A percentile compares a stretch with the other conserved stretches of the same genome.
phyloP scores from a whole-genome alignment of 37 sponge, comb jelly and placozoan genomes.

The Aplysina aerophoba region DNA sequence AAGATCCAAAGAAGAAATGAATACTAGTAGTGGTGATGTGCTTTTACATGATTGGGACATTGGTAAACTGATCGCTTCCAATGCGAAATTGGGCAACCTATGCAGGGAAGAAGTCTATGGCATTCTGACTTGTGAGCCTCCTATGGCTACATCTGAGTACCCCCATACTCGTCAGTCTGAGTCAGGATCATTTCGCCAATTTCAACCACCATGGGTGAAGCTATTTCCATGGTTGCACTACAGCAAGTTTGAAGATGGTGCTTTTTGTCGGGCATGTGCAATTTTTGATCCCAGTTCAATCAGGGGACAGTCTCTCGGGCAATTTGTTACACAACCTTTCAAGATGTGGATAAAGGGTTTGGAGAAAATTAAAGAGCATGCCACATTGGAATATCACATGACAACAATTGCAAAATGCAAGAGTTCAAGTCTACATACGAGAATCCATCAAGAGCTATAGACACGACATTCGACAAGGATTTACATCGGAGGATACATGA shows the following conservation, averaged over 20 bases:
- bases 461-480: constrained; percentile 38
- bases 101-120: constrained; percentile 24
- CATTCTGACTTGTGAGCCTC: constrained; percentile 41
- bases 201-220: constrained; percentile 71
- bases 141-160: constrained; percentile 48
- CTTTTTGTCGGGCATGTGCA: constrained; percentile 62
- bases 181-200: constrained; percentile 54
- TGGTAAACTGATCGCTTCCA: constrained; percentile 26
- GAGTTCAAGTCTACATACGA: constrained; percentile 32
- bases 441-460: constrained; percentile 32
- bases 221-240: constrained; percentile 60
- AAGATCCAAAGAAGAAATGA: constrained; percentile 9
- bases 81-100: constrained; percentile 22
- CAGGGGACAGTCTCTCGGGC: constrained; percentile 48
- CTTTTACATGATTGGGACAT: constrained; percentile 34
- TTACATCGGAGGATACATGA: constrained; percentile 28
- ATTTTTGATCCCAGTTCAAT: constrained; percentile 48
- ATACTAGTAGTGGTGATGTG: constrained; percentile 22
- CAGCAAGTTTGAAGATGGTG: constrained; percentile 47
- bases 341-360: constrained; percentile 41
- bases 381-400: constrained; percentile 31
- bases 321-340: constrained; percentile 59
- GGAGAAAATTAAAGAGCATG: constrained; percentile 40
- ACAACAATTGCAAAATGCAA: constrained; percentile 43
- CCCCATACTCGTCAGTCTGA: constrained; percentile 48